A percentile compares a stretch with the other conserved stretches of the same genome.
These are phyloP conservation scores for Casuarius casuarius DNA, from an alignment of 2,113 vertebrate species.

Conservation along the genomic window DNA sequence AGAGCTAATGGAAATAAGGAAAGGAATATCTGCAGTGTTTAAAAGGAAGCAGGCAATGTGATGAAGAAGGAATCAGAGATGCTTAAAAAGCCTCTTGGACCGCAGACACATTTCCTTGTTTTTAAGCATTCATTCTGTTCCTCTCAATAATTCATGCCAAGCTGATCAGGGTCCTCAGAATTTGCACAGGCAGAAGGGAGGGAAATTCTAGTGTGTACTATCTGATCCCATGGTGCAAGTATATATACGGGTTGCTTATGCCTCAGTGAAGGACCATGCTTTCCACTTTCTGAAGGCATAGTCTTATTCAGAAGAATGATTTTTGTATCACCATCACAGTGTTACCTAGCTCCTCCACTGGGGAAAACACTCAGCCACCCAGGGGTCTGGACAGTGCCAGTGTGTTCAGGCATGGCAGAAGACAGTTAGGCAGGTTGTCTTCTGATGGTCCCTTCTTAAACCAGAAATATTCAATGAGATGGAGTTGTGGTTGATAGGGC, in stretches of 20 bases:
- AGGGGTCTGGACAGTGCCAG: neutral
- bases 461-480: neutral
- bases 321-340: neutral
- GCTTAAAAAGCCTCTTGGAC: conserved; percentile 20
- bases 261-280: neutral
- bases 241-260: neutral
- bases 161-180: neutral
- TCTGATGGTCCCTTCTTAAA: neutral
- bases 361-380: neutral
- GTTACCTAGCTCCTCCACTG: neutral
- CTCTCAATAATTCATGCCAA: conserved; percentile 20
- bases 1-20: conserved; percentile 10
- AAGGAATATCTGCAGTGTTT: neutral
- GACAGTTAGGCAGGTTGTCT: neutral
- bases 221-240: neutral
- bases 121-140: conserved; percentile 13
- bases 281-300: neutral
- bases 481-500: neutral
- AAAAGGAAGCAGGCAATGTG: neutral
- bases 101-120: neutral
- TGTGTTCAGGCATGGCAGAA: neutral
- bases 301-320: neutral
- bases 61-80: neutral
- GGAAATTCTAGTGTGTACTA: neutral
- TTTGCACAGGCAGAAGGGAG: neutral